These are phyloP conservation scores for Rachycentron canadum DNA, from an alignment of 2,797 vertebrate genomes.

Conservation along the genomic window DNA sequence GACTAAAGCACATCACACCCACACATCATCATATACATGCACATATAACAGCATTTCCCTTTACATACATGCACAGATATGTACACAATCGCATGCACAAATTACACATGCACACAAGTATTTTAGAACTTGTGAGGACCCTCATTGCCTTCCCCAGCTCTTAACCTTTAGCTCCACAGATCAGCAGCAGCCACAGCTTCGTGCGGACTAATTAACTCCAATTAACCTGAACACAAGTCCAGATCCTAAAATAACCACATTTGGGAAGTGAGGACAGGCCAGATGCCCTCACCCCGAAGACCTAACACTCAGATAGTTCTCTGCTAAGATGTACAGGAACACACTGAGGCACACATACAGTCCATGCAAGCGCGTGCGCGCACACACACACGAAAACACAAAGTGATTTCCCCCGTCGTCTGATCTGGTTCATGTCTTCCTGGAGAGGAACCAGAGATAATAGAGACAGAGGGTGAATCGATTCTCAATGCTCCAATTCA, in stretches of 20 bases:
- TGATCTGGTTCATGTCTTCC: slow-evolving; percentile 83
- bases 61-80: slow-evolving; percentile 6
- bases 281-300: slow-evolving; percentile 23
- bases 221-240: slow-evolving; percentile 47
- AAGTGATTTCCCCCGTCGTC: slow-evolving; percentile 76
- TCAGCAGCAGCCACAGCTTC: not conserved
- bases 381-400: slow-evolving; percentile 14
- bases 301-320: slow-evolving; percentile 14
- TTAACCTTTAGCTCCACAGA: slow-evolving; percentile 1
- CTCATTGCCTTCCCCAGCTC: not conserved
- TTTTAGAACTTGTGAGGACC: slow-evolving; percentile 6
- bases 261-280: slow-evolving; percentile 25
- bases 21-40: slow-evolving; percentile 57
- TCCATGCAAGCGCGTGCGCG: not conserved
- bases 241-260: slow-evolving; percentile 35
- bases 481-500: slow-evolving; percentile 66
- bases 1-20: slow-evolving; percentile 62
- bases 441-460: slow-evolving; percentile 72
- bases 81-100: slow-evolving; percentile 3
- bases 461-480: slow-evolving; percentile 64
- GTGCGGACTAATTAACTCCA: slow-evolving; percentile 25
- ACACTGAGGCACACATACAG: slow-evolving; percentile 7
- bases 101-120: not conserved
- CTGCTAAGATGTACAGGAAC: slow-evolving; percentile 10
- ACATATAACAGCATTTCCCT: slow-evolving; percentile 36